A percentile compares a stretch with the other conserved stretches of the same genome.
Evolutionary conservation across 2,113 vertebrate genomes (phyloP).

Genomic region (Dendropsophus ebraccatus): DNA sequence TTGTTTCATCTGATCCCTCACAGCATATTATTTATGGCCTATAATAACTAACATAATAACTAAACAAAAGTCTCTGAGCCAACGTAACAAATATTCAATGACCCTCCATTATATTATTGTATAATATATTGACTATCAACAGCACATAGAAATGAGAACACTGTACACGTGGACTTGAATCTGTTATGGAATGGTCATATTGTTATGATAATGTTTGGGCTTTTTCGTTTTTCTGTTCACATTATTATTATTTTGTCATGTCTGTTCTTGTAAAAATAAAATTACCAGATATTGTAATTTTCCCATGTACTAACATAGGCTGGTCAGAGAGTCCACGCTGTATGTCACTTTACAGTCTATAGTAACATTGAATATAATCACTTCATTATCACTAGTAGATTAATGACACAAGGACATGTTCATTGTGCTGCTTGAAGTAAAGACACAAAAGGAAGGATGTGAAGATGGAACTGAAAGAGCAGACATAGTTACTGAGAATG

Average conservation of each 20-base stretch:
- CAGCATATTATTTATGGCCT: slow-evolving; percentile 64
- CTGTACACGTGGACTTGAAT: background rate
- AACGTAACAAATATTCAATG: background rate
- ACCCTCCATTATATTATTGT: no score
- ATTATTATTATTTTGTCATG: background rate
- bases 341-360: background rate
- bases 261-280: background rate
- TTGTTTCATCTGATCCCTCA: slow-evolving; percentile 55
- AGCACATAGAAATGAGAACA: background rate
- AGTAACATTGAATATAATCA: background rate
- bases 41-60: background rate
- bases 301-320: background rate
- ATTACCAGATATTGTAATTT: background rate
- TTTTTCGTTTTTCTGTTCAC: background rate
- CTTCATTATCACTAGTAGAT: background rate
- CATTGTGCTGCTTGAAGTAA: background rate
- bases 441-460: background rate
- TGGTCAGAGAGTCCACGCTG: background rate
- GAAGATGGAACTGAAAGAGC: background rate
- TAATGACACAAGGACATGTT: background rate
- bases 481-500: background rate
- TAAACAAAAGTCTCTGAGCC: background rate
- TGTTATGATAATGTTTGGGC: background rate
- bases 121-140: background rate
- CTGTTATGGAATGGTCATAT: background rate